A percentile compares a stretch with the other conserved stretches of the same genome.
These are phyloP conservation scores for Dasyornis broadbenti DNA, from an alignment of 2,113 vertebrate species.

Conservation along the genomic window DNA sequence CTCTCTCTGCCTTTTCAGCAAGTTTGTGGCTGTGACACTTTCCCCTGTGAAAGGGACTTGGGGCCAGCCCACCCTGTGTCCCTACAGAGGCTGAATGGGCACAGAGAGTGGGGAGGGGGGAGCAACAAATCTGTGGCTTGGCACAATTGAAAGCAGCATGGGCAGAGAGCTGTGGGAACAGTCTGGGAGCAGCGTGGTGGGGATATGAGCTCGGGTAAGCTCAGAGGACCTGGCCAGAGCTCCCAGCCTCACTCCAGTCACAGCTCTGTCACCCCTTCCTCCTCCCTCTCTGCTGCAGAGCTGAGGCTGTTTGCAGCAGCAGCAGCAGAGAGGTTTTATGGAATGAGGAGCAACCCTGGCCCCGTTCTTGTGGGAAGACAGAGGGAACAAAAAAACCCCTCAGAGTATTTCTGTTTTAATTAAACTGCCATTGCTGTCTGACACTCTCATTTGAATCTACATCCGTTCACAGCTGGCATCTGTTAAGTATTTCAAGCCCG, in stretches of 20 bases:
- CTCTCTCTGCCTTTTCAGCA: not conserved
- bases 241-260: rapidly evolving
- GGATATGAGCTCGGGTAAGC: rapidly evolving
- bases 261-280: not conserved
- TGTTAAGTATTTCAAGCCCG: not conserved
- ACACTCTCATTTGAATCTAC: constrained; percentile 20
- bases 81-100: not conserved
- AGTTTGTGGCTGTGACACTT: not conserved
- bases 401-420: constrained; percentile 20
- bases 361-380: not conserved
- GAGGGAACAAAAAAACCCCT: not conserved
- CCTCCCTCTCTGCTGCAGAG: not conserved
- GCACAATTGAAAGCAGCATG: not conserved
- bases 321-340: not conserved
- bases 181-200: not conserved
- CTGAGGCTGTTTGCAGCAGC: not conserved
- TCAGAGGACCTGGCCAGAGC: not conserved
- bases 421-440: not conserved
- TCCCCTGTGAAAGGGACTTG: not conserved
- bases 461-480: constrained; percentile 24
- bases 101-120: not conserved
- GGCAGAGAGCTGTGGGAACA: not conserved
- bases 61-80: not conserved
- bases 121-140: not conserved
- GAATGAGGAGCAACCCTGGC: not conserved